A percentile compares a stretch with the other conserved stretches of the same genome.
These are phyloP conservation scores for Phainopepla nitens DNA, from an alignment of 2,113 vertebrate genomes.

Conservation along the genomic window DNA sequence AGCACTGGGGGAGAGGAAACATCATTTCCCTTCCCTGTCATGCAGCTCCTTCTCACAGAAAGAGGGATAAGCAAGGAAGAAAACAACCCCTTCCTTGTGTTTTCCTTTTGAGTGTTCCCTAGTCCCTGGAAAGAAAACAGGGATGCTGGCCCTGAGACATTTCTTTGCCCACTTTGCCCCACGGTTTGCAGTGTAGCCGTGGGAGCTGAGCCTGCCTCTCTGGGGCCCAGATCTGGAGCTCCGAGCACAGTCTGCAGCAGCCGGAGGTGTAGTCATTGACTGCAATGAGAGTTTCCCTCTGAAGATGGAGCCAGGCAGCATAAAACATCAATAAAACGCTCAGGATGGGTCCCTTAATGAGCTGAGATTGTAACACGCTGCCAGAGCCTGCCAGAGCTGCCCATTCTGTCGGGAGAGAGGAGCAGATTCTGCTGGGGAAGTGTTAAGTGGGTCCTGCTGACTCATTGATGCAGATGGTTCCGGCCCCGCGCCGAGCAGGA, in stretches of 20 bases:
- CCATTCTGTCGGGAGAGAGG: constrained; percentile 5
- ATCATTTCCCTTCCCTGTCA: neutral
- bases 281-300: constrained; percentile 39
- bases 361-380: constrained; percentile 10
- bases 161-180: neutral
- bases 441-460: constrained; percentile 54
- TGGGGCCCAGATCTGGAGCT: neutral
- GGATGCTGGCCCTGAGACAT: fast-evolving
- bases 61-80: neutral
- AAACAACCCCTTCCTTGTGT: neutral
- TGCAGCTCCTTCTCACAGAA: neutral
- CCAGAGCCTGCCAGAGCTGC: constrained; percentile 22
- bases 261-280: constrained; percentile 11
- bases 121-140: neutral
- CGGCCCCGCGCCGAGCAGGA: neutral
- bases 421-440: constrained; percentile 32
- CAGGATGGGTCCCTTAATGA: constrained; percentile 43
- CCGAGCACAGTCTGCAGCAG: neutral
- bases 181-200: fast-evolving
- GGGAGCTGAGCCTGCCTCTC: neutral
- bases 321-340: constrained; percentile 34
- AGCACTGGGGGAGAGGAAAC: neutral
- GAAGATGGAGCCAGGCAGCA: constrained; percentile 59
- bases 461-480: constrained; percentile 27
- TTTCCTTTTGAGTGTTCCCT: neutral